A percentile compares a stretch with the other conserved stretches of the same genome.
Conservation (phyloP, 2,113 vertebrate genomes). For the Scomber colias region DNA sequence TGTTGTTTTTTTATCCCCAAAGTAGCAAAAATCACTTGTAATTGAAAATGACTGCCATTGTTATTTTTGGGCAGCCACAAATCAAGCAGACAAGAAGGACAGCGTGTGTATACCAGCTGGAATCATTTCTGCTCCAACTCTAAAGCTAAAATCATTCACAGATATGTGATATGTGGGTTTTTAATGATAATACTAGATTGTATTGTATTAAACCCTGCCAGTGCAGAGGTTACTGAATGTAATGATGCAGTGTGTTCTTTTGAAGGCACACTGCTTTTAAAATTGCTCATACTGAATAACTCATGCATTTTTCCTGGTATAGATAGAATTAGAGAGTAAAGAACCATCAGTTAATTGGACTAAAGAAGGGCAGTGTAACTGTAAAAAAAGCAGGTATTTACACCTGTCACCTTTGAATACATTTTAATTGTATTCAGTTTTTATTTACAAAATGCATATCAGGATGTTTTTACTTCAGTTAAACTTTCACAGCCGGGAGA, state of each 20-base stretch:
- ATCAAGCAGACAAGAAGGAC: constrained; percentile 22
- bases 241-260: constrained; percentile 28
- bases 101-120: not conserved
- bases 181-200: constrained; percentile 39
- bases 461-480: constrained; percentile 3
- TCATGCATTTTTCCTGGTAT: not conserved
- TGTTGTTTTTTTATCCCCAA: not conserved
- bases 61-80: constrained; percentile 20
- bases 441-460: not conserved
- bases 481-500: constrained; percentile 9
- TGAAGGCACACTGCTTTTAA: not conserved
- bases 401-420: not conserved
- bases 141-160: constrained; percentile 29
- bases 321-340: constrained; percentile 8
- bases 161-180: constrained; percentile 26
- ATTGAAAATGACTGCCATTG: constrained; percentile 25
- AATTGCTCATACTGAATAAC: constrained; percentile 2
- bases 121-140: constrained; percentile 32
- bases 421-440: not conserved
- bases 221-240: not conserved
- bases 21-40: not conserved
- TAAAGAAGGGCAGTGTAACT: not conserved
- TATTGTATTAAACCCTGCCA: constrained; percentile 27
- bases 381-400: not conserved
- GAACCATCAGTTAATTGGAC: constrained; percentile 11